A percentile compares a stretch with the other conserved stretches of the same genome.
phyloP scores from a whole-genome alignment of 2,113 vertebrate genomes.

The Dendrocopos noguchii region DNA sequence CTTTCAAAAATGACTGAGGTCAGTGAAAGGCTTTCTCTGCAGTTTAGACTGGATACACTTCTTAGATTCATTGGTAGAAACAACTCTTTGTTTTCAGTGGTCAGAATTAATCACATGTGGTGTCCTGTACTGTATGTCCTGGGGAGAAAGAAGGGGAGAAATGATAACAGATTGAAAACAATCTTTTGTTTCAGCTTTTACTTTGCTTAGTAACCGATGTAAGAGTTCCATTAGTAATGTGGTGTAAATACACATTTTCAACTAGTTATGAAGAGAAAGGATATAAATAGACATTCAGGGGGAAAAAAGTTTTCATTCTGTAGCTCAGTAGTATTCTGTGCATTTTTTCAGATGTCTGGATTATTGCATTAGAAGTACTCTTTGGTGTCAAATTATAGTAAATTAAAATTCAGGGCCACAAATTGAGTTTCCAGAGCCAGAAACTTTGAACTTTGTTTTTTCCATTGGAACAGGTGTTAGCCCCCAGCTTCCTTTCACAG shows the following conservation, averaged over 20 bases:
- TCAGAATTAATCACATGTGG: not conserved
- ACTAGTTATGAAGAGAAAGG: not conserved
- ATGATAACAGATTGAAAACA: not conserved
- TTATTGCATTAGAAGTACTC: not conserved
- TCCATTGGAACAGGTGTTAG: conserved; percentile 28
- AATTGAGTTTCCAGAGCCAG: not conserved
- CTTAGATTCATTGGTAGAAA: not conserved
- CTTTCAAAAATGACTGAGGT: not conserved
- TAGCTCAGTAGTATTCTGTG: not conserved
- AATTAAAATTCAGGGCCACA: not conserved
- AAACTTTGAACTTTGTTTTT: not conserved
- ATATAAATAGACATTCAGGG: not conserved
- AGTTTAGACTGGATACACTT: not conserved
- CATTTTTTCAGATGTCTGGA: not conserved
- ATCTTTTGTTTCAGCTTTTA: not conserved
- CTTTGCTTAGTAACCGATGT: not conserved
- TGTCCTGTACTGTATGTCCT: not conserved
- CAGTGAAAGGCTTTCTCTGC: not conserved
- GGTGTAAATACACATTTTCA: not conserved
- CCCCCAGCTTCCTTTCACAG: not conserved
- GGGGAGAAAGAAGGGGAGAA: not conserved
- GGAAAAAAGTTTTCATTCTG: not conserved
- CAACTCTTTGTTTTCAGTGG: not conserved
- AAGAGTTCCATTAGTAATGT: not conserved
- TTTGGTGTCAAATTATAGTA: not conserved